These are phyloP conservation scores for Cariama cristata DNA, from an alignment of 2,113 vertebrate genomes.

Conservation along the genomic window DNA sequence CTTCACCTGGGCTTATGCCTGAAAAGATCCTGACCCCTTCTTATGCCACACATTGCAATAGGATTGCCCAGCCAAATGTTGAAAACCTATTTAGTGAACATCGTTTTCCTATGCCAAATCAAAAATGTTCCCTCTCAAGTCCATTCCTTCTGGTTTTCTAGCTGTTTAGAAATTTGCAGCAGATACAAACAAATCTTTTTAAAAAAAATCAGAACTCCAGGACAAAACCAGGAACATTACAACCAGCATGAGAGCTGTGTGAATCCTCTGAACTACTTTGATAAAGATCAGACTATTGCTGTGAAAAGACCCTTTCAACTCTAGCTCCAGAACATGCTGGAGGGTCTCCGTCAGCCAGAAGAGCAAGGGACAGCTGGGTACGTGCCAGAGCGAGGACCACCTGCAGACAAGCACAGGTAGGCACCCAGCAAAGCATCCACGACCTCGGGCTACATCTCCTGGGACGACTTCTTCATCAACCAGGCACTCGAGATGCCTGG, in stretches of 20 bases:
- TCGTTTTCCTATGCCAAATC: background rate
- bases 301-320: accelerated
- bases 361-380: background rate
- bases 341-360: background rate
- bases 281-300: background rate
- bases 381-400: background rate
- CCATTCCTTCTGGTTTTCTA: background rate
- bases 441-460: accelerated
- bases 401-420: background rate
- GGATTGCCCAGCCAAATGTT: conserved; percentile 39
- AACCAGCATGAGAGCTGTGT: background rate
- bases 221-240: background rate
- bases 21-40: conserved; percentile 19
- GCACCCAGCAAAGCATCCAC: background rate
- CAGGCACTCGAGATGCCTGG: accelerated
- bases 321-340: background rate
- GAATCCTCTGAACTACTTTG: background rate
- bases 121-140: background rate
- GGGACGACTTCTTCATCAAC: background rate
- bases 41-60: background rate
- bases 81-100: background rate
- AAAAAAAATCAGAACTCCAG: background rate
- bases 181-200: background rate
- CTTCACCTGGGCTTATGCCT: conserved; percentile 38
- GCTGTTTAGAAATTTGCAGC: background rate